Base-by-base conservation (phyloP, 2,113 vertebrate species). In the Scophthalmus maximus region DNA sequence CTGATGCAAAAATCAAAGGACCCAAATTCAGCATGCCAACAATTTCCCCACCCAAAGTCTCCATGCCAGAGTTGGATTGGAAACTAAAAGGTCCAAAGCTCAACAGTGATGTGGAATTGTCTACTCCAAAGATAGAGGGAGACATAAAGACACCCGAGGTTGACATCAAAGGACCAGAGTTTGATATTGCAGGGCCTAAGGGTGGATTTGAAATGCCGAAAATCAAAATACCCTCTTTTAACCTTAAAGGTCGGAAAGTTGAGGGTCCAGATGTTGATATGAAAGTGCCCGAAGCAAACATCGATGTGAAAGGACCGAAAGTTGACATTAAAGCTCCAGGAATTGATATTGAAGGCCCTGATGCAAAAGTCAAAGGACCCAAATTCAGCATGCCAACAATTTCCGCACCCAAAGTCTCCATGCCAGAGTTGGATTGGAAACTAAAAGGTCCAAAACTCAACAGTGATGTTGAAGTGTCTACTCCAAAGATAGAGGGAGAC, bases 91-190 rank as follows among this genome's bases (percentile, higher is more conserved):
- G 68, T 0, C 69, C 85, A 5, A 81, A 65, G 3, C 0, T 76
- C 0, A 51, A 82, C 10, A 79, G 83, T 17, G 76, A 71, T 47
- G 9, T n/a, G n/a, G n/a, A n/a, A n/a, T n/a, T 84, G 3, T 59
- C 18, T 8, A 3, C 18, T 27, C 42, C 72, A 60, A 68, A 74
- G 32, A 29, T 80, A 5, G 18, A 75, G 29, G 73, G 64, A 55
- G 29, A 61, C 12, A 26, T 67, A 0, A 59, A 50, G 44, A 6
- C 20, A 18, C 27, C 64, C 6, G 42, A 72, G 0, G 3, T 77
- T 17, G 56, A 72, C 34, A 46, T 76, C 18, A 32, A 32, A 69
- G 46, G 46, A 11, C 46, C 46, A 22, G 8, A 47, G 1, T 1
- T 51, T 51, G 49, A 26, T 9, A 22, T 55, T 32, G 52, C 20